Conservation (phyloP, 2,888 invertebrate species). For the Autographa gamma region DNA sequence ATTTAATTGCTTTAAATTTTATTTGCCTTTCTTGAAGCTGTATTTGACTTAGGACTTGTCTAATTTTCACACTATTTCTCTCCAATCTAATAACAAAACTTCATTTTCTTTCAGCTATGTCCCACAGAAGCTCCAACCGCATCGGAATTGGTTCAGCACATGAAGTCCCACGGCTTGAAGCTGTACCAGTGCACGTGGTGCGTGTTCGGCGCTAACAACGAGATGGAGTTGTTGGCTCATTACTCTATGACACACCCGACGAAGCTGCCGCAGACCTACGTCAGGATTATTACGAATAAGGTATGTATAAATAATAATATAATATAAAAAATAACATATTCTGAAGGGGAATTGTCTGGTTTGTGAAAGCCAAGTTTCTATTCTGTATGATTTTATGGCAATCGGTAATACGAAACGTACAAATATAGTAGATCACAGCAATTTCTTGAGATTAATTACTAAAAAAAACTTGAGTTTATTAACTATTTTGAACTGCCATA, state of each 20-base stretch:
- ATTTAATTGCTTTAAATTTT: no score
- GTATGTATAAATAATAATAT: slow-evolving; percentile 54
- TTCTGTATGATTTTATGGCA: no score
- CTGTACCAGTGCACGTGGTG: slow-evolving; percentile 85
- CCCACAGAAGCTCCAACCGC: slow-evolving; percentile 55
- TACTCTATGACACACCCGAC: slow-evolving; percentile 80
- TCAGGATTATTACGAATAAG: slow-evolving; percentile 77
- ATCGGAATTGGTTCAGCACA: slow-evolving; percentile 73
- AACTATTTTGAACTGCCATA: no score
- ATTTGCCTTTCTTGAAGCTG: no score
- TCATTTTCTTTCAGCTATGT: slow-evolving; percentile 70
- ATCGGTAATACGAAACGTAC: no score
- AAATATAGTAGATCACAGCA: no score
- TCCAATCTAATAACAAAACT: neutral
- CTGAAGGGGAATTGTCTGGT: no score
- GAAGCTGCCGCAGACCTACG: slow-evolving; percentile 78
- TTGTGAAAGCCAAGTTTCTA: no score
- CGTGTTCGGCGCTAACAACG: slow-evolving; percentile 76
- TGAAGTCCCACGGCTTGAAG: slow-evolving; percentile 78
- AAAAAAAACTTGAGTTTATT: no score
- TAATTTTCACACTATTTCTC: neutral
- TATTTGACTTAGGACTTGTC: neutral
- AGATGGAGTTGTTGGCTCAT: slow-evolving; percentile 76
- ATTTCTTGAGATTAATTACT: no score
- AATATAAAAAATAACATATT: no score